Base-by-base conservation (phyloP, 1,140 invertebrate species). In the Sarcophaga peregrina region DNA sequence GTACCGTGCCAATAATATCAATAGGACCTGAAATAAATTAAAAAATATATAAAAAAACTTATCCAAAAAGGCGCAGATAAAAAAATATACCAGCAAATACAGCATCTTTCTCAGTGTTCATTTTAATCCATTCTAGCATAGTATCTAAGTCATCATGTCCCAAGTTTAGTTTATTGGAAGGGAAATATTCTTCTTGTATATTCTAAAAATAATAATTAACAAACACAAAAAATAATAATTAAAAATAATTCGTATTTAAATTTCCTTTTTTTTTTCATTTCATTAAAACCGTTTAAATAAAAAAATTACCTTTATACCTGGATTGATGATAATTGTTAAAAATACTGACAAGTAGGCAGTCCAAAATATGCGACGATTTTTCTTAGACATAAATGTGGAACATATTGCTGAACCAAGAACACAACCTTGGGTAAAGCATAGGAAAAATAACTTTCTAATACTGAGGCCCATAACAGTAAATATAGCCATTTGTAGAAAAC, bases 91-190 rank as follows among this genome's bases (percentile, higher is more conserved):
- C 84, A 20, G 87, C 89, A 84, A 90, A 90, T 9, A 90, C 89
- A 0, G 89, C 89, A 85, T 89, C 86, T n/a, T 84, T 85, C 80
- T 90, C 89, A 0, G 89, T 90, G 78, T 90, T 90, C 45, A 88
- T 80, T 82, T 89, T 89, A 50, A 90, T 90, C 89, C 89, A 90
- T 45, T 90, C 86, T 0, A 90, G 83, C 87, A 90, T 88, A 62
- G 86, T 86, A 46, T 89, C 87, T 37, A 90, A 82, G 73, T 90
- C 88, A 48, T 88, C 87, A 62, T 83, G 81, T 68, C 13, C 52
- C 9, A 8, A 82, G 68, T 17, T 84, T 84, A 13, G 83, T 1
- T 84, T 84, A 9, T 83, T 82, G 2, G 75, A 78, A 10, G 88
- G 87, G 25, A 87, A 86, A 48, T 90, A 89, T 78, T 90, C 89